Base-by-base conservation (phyloP, 2,888 invertebrate species). In the Nipponacmea schrenckii region DNA sequence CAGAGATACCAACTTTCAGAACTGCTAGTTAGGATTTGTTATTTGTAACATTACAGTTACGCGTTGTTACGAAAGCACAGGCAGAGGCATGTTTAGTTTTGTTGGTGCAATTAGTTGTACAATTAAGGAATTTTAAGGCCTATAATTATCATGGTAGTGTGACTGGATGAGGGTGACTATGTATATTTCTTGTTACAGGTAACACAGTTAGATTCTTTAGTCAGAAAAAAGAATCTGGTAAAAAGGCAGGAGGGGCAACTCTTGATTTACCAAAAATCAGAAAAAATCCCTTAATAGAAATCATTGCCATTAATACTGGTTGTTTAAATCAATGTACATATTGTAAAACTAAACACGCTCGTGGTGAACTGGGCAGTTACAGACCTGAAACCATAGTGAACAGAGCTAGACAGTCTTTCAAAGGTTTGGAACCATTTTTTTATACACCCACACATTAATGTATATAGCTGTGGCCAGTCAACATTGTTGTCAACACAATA, bases 271-370 rank as follows among this genome's bases (percentile, higher is more conserved):
- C 98, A 0, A 99, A 99, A 91, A 94, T 99, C 17, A 91, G 99
- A 68, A 94, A 95, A 85, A 99, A 99, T 90, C 96, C 97, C 0
- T 91, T 98, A 0, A 94, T 99, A 73, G 99, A 99, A 91, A 99
- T 99, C 71, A 97, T 98, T 73, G 93, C 97, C 0, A 96, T 98
- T 65, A 97, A 96, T 88, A 96, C 97, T 0, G 97, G 97, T 0
- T 99, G 99, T 83, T 90, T 99, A 2, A 99, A 99, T 90, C 96
- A 97, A 85, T 99, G 99, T 88, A 98, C 98, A 0, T 99, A 99
- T 86, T 99, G 98, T 87, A 99, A 98, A 90, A 98, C 98, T 0
- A 98, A 97, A 86, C 97, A 97, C 88, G 98, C 98, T 0, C 90
- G 99, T 67, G 99, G 99, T 0, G 96, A 98, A 86, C 89, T 99